A percentile compares a stretch with the other conserved stretches of the same genome.
Conservation (phyloP, 2,888 invertebrate genomes). For the Agonopterix heracliana region DNA sequence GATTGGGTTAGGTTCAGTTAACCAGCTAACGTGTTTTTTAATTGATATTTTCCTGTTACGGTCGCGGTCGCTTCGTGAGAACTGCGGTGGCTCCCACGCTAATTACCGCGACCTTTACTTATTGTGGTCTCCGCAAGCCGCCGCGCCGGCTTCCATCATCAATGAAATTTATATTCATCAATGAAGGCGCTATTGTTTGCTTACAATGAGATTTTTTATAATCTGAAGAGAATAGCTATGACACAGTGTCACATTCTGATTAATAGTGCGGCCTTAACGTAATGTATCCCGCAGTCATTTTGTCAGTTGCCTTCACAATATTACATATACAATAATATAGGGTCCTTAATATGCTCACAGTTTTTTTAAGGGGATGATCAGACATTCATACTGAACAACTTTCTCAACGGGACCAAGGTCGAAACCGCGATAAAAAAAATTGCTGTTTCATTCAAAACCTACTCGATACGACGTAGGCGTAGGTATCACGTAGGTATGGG, state of each 20-base stretch:
- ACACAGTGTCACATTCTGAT: slow-evolving; percentile 21
- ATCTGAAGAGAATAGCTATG: slow-evolving; percentile 30
- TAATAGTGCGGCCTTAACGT: slow-evolving; percentile 4
- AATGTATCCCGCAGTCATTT: background rate
- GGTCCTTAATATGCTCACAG: too few species aligned
- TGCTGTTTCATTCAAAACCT: too few species aligned
- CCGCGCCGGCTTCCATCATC: slow-evolving; percentile 37
- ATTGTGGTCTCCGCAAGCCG: slow-evolving; percentile 35
- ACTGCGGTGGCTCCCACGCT: slow-evolving; percentile 58
- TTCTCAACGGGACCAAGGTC: too few species aligned
- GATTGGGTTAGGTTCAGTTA: slow-evolving; percentile 17
- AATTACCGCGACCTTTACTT: slow-evolving; percentile 48
- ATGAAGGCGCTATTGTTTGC: slow-evolving; percentile 46
- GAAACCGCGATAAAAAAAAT: too few species aligned
- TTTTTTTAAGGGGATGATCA: too few species aligned
- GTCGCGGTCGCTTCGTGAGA: slow-evolving; percentile 54
- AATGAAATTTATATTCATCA: slow-evolving; percentile 60
- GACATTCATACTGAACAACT: too few species aligned
- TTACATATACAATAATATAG: too few species aligned
- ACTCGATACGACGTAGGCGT: too few species aligned
- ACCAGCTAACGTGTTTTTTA: slow-evolving; percentile 34
- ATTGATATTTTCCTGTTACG: slow-evolving; percentile 54
- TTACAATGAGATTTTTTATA: slow-evolving; percentile 22
- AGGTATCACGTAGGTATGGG: too few species aligned
- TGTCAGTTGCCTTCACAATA: background rate